Evolutionary conservation across 2,888 invertebrate genomes (phyloP).

Genomic region (Polyploca ridens): DNA sequence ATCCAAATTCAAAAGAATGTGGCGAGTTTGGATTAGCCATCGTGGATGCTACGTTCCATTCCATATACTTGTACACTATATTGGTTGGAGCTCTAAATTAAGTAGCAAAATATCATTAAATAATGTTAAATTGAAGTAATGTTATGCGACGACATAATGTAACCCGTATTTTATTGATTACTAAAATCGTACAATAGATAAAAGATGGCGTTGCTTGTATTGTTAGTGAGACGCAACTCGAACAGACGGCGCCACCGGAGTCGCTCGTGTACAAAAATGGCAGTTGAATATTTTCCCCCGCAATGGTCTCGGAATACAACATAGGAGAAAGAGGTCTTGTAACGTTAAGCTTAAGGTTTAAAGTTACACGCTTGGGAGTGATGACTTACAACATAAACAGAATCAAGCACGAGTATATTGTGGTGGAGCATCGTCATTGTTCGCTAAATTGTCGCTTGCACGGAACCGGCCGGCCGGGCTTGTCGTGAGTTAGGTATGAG

Average conservation of each 20-base stretch:
- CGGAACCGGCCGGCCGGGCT: slow-evolving; percentile 80
- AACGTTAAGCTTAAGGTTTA: slow-evolving; percentile 34
- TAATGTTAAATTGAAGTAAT: slow-evolving; percentile 10
- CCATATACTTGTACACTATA: too few relatives aligned
- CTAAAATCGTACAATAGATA: slow-evolving; percentile 78
- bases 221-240: slow-evolving; percentile 72
- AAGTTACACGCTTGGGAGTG: slow-evolving; percentile 39
- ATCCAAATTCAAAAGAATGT: too few relatives aligned
- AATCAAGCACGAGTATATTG: slow-evolving; percentile 75
- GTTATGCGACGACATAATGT: slow-evolving; percentile 20
- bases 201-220: slow-evolving; percentile 80
- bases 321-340: slow-evolving; percentile 49
- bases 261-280: slow-evolving; percentile 81
- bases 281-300: slow-evolving; percentile 81
- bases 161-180: slow-evolving; percentile 71
- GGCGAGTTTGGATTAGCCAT: too few relatives aligned
- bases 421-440: slow-evolving; percentile 82
- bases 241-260: slow-evolving; percentile 83
- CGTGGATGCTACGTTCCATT: too few relatives aligned
- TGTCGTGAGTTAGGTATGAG: slow-evolving; percentile 81
- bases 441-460: slow-evolving; percentile 84
- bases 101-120: not conserved
- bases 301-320: slow-evolving; percentile 44
- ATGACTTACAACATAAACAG: slow-evolving; percentile 70
- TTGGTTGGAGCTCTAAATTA: too few relatives aligned